A percentile compares a stretch with the other conserved stretches of the same genome.
phyloP scores from a whole-genome alignment of 2,797 vertebrate species.

The Buphagus erythrorhynchus region DNA sequence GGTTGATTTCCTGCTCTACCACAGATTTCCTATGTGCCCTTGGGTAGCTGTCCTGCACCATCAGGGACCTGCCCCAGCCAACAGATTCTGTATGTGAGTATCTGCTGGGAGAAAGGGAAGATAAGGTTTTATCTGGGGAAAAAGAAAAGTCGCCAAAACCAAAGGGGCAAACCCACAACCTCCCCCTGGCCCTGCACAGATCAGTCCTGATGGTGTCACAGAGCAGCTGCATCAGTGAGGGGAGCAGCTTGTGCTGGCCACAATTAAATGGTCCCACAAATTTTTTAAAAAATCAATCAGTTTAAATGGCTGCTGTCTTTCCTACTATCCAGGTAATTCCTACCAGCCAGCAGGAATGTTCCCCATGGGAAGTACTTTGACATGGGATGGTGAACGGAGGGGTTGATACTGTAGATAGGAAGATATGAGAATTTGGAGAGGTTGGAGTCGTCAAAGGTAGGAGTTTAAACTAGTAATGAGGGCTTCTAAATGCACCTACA shows the following conservation, averaged over 20 bases:
- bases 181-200: accelerated
- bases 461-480: background rate
- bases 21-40: background rate
- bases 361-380: background rate
- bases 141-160: background rate
- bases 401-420: background rate
- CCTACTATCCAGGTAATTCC: background rate
- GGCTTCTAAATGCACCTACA: background rate
- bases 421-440: background rate
- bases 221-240: background rate
- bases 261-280: background rate
- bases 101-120: background rate
- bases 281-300: too few relatives aligned
- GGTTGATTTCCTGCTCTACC: background rate
- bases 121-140: background rate
- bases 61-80: background rate
- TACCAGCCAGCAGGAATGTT: background rate
- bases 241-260: background rate
- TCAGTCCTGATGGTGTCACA: background rate
- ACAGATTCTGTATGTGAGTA: background rate
- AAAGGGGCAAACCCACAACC: background rate
- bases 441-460: background rate
- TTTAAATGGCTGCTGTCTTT: background rate
- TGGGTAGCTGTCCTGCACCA: background rate
- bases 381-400: accelerated